Base-by-base conservation (phyloP, 2,888 invertebrate species). In the Drosophila infuscata region DNA sequence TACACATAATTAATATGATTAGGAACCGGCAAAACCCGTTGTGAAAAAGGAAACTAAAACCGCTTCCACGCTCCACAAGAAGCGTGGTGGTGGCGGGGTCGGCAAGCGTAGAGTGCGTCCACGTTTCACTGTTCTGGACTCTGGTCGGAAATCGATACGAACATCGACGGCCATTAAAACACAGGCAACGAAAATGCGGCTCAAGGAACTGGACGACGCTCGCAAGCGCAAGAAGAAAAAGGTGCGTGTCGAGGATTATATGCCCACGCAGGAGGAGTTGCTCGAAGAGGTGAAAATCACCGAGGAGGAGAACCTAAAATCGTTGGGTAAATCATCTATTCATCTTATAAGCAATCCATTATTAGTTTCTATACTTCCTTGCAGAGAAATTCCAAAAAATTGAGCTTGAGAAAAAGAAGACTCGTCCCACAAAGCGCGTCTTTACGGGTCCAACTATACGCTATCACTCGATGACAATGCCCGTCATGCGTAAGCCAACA, bases 261-360 rank as follows among this genome's bases (percentile, higher is more conserved):
- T 97, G 92, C 96, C 97, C 0, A 98, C 99, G 0, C 99, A 99
- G 92, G 98, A 98, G 85, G 98, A 99, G 92, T 94, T 99, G 43
- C 93, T 99, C 29, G 97, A 96, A 85, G 99, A 99, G 94, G 99
- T 99, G 0, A 96, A 97, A 91, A 95, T 97, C 29, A 99, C 99
- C 0, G 99, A 99, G 92, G 94, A 96, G 85, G 96, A 98, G 91
- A 99, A 99, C 93, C 93, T 98, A 0, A 97, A 97, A 93, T 98
- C 98, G 38, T 94, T 99, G 91, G 98, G 98, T 97, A 94, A 46
- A 20, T 59, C 11, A 62, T 35, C 33, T 36, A 56, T 11, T 8
- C 4, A 1, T 32, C 15, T 25, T 32, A 2, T 43, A 29, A 57
- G 4, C 32, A 30, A 20, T 57, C 12, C 1, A 15, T 25, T 46